Base-by-base conservation (phyloP, 2,797 vertebrate species). In the Characodon lateralis region DNA sequence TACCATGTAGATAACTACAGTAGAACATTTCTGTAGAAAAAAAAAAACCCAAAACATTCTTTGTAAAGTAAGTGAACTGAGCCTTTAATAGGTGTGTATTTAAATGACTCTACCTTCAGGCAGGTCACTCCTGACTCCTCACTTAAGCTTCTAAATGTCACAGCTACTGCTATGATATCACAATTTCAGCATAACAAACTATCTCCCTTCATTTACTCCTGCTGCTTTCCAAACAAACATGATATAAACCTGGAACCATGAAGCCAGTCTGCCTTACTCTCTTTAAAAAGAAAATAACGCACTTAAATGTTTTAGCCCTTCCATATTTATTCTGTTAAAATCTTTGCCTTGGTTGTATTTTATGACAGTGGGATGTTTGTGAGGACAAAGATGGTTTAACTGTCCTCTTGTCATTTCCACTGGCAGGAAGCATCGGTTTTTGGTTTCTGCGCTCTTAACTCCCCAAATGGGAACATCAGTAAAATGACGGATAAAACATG, bases 261-360 rank as follows among this genome's bases (percentile, higher is more conserved):
- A 83, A 80, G 82, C 53, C 51, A 12, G 13, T 69, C 72, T 78
- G 74, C 41, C 20, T 70, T 74, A 58, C 39, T 78, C 58, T 73
- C 58, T 66, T 73, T 69, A 80, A 74, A 7, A 71, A 70, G 24
- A 66, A 87, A 90, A 63, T 28, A 31, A 31, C 31, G 82, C 78
- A 50, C 20, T 82, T 77, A 10, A 26, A 28, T 66, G 72, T 72
- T 87, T 81, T 56, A 76, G 22, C 31, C 50, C 72, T 73, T 77
- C 82, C 63, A 76, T 82, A 76, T 83, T 89, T 74, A 16, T 78
- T 35, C 55, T 81, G 55, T 53, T 76, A 76, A 71, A 83, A 70
- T 76, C 66, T 81, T 76, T 55, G 72, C 78, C 79, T 91, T n/a
- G 5, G 46, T 39, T 86, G 75, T 8, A 16, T 74, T 89, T 91